These are phyloP conservation scores for Sylvietta virens DNA, from an alignment of 2,113 vertebrate genomes.

Conservation along the genomic window DNA sequence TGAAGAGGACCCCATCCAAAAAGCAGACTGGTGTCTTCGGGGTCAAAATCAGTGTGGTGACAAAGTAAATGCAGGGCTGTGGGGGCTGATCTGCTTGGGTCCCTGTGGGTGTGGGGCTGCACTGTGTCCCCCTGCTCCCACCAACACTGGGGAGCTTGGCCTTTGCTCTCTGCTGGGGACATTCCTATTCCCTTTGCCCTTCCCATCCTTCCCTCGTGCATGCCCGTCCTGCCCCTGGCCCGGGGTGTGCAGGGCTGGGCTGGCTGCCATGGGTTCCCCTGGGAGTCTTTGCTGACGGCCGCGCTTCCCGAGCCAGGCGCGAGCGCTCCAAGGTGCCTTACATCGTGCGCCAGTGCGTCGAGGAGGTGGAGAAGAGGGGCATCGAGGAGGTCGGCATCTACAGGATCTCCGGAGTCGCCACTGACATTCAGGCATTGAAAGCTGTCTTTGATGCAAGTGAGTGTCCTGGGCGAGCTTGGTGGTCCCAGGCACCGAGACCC, in stretches of 20 bases:
- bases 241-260: background rate
- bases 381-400: slow-evolving; percentile 99
- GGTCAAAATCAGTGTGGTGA: slow-evolving; percentile 97
- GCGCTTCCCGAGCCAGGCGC: slow-evolving; percentile 68
- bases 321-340: slow-evolving; percentile 99
- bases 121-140: background rate
- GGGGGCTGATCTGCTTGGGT: background rate
- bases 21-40: slow-evolving; percentile 98
- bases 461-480: background rate
- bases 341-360: slow-evolving; percentile 96
- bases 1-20: slow-evolving; percentile 96
- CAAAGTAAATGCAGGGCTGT: slow-evolving; percentile 77
- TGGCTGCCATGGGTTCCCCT: fast-evolving
- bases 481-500: fast-evolving
- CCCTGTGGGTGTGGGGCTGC: background rate
- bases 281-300: background rate
- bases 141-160: fast-evolving
- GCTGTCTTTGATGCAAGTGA: slow-evolving; percentile 93
- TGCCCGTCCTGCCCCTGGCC: background rate
- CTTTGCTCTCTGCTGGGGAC: background rate
- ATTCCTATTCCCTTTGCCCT: background rate
- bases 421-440: slow-evolving; percentile 96
- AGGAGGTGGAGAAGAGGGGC: slow-evolving; percentile 98
- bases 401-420: slow-evolving; percentile 97
- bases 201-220: background rate